Percentiles rank a stretch among this genome's conserved stretches.
These are phyloP conservation scores for Selene dorsalis DNA, from an alignment of 2,797 vertebrate genomes.

Conservation along the genomic window DNA sequence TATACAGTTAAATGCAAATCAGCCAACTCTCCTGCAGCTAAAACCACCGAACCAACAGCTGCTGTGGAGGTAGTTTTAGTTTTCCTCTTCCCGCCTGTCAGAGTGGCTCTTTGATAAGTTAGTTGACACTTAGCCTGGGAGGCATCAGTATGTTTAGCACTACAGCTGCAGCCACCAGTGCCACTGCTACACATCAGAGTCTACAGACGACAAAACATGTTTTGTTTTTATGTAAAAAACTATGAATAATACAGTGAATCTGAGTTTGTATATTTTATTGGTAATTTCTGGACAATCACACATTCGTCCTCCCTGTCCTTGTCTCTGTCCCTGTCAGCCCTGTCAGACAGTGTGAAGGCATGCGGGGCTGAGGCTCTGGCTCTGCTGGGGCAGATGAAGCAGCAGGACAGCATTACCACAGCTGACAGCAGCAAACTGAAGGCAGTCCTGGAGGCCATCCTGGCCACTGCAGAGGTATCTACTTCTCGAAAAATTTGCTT, in stretches of 20 bases:
- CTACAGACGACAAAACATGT: not conserved
- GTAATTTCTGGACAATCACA: not conserved
- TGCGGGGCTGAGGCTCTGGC: conserved; percentile 87
- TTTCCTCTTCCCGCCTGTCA: conserved; percentile 4
- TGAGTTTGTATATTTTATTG: not conserved
- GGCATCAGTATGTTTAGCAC: conserved; percentile 40
- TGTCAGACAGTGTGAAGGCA: conserved; percentile 88
- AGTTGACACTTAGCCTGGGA: conserved; percentile 26
- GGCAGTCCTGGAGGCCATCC: conserved; percentile 82
- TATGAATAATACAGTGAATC: not conserved
- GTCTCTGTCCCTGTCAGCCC: conserved; percentile 75
- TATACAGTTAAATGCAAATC: conserved; percentile 18
- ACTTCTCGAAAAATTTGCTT: not conserved
- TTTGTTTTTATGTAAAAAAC: conserved; percentile 6
- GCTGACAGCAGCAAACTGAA: conserved; percentile 78
- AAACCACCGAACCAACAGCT: not conserved
- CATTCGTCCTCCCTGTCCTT: not conserved
- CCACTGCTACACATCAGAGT: conserved; percentile 9
- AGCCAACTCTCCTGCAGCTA: not conserved
- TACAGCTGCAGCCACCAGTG: conserved; percentile 35
- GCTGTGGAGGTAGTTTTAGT: conserved; percentile 28
- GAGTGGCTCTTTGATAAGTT: conserved; percentile 23
- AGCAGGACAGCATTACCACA: conserved; percentile 66
- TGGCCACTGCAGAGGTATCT: conserved; percentile 86
- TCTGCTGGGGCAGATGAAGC: conserved; percentile 88